These are phyloP conservation scores for Nibea coibor DNA, from an alignment of 2,113 vertebrate genomes.

Conservation along the genomic window DNA sequence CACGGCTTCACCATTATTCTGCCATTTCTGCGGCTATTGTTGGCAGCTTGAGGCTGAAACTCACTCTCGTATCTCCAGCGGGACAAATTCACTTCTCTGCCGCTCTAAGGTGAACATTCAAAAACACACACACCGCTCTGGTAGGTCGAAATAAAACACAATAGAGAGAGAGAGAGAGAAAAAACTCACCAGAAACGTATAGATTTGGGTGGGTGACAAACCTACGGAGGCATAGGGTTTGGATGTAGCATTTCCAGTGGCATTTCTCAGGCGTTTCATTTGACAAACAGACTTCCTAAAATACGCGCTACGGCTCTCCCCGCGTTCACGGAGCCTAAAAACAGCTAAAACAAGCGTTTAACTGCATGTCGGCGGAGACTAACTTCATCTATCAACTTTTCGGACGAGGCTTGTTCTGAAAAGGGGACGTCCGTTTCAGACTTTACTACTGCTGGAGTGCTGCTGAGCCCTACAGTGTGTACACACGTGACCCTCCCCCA, in stretches of 20 bases:
- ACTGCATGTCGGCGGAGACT: constrained; percentile 20
- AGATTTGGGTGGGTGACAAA: constrained; percentile 66
- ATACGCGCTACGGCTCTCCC: not conserved
- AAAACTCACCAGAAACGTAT: constrained; percentile 79
- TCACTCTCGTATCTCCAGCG: not conserved
- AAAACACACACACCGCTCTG: not conserved
- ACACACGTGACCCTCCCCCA: constrained; percentile 88
- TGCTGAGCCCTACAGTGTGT: constrained; percentile 79
- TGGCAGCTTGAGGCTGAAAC: constrained; percentile 16
- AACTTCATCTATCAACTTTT: constrained; percentile 62
- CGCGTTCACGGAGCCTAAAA: constrained; percentile 13
- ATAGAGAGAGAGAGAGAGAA: not conserved
- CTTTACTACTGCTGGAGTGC: constrained; percentile 80
- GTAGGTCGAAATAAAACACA: not conserved
- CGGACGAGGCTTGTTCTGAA: constrained; percentile 68
- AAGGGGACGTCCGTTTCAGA: constrained; percentile 73
- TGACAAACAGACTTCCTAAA: constrained; percentile 20
- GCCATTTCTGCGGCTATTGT: constrained; percentile 32
- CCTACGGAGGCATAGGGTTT: constrained; percentile 83
- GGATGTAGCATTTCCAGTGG: constrained; percentile 79
- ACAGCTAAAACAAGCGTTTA: not conserved
- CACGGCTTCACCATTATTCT: constrained; percentile 49
- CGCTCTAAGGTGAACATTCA: too few relatives aligned
- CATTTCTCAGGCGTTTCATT: constrained; percentile 75
- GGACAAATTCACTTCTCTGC: constrained; percentile 3